Percentiles rank a stretch among this genome's conserved stretches.
Evolutionary conservation across 2,797 vertebrate species (phyloP).

Genomic region (Catharus ustulatus): DNA sequence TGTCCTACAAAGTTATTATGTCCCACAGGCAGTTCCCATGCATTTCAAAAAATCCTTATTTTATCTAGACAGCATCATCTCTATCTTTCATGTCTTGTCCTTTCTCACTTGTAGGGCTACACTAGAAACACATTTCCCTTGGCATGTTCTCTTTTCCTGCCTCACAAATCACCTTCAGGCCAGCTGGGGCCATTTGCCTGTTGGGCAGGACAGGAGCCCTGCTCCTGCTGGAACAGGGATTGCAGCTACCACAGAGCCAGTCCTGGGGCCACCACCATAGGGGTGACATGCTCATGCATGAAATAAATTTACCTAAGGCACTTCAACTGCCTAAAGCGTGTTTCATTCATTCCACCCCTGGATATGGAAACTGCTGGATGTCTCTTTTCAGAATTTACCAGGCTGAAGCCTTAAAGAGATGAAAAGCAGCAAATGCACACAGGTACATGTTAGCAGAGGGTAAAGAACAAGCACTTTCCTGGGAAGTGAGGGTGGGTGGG

Average conservation of each 20-base stretch:
- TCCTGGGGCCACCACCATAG: neutral
- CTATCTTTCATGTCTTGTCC: neutral
- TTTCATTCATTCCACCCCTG: neutral
- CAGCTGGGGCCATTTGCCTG: neutral
- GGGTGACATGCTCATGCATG: rapidly evolving
- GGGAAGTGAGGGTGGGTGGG: neutral
- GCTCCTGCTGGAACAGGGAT: neutral
- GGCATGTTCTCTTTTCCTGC: neutral
- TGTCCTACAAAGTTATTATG: neutral
- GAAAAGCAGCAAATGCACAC: neutral
- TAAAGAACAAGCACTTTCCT: rapidly evolving
- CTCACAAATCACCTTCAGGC: neutral
- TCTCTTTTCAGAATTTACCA: neutral
- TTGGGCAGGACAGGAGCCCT: rapidly evolving
- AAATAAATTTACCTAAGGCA: neutral
- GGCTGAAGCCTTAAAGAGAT: neutral
- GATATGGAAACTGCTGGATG: neutral
- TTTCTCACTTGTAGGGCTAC: neutral
- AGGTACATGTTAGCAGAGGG: rapidly evolving
- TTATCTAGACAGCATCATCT: neutral
- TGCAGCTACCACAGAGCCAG: neutral
- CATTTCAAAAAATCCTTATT: neutral
- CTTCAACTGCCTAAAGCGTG: neutral
- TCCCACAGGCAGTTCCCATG: neutral
- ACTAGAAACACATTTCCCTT: neutral